phyloP scores from a whole-genome alignment of 1,140 invertebrate genomes.

The Leptinotarsa defecta region DNA sequence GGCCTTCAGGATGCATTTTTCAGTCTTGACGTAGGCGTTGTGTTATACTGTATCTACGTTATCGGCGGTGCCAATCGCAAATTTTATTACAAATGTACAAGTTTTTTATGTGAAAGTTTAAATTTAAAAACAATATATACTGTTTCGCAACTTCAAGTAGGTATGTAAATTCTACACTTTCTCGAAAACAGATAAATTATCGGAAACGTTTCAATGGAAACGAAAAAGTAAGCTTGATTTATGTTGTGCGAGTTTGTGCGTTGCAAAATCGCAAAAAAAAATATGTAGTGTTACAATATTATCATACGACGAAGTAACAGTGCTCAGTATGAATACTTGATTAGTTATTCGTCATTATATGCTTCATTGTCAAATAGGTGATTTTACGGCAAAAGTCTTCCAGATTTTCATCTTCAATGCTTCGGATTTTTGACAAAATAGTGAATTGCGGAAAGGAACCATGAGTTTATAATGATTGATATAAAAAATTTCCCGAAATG shows the following conservation, averaged over 20 bases:
- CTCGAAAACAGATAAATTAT: conserved; percentile 19
- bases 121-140: conserved; percentile 20
- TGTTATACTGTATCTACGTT: conserved; percentile 1
- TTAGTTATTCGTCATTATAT: no score
- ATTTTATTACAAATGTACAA: conserved; percentile 25
- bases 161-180: conserved; percentile 25
- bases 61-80: conserved; percentile 15
- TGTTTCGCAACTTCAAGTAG: conserved; percentile 1
- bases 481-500: no score
- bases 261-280: neutral
- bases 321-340: no score
- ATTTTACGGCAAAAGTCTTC: no score
- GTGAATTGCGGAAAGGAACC: no score
- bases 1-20: conserved; percentile 13
- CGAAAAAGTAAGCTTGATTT: conserved; percentile 12
- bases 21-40: conserved; percentile 9
- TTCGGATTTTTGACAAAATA: no score
- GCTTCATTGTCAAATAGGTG: no score
- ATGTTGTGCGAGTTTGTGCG: neutral
- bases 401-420: no score
- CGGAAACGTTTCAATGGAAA: conserved; percentile 7
- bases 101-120: conserved; percentile 25
- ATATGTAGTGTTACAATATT: neutral
- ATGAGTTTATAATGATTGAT: no score
- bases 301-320: no score